Evolutionary conservation across 2,888 invertebrate genomes (phyloP), one percentile per base, ranked within the genome.

Genomic region (Drosophila koepferae): DNA sequence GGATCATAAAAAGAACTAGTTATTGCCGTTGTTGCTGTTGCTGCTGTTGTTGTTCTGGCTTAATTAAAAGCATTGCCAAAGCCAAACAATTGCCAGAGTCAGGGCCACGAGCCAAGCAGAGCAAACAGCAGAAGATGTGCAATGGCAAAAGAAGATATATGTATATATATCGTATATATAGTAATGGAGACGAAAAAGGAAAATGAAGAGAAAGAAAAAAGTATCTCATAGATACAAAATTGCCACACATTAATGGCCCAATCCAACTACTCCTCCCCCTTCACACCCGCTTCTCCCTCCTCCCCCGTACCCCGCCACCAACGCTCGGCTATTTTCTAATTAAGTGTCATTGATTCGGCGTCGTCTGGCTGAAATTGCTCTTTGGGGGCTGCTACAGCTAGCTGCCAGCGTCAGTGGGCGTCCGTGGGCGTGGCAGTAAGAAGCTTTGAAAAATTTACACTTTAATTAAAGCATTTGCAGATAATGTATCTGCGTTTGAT

Each of bases 321-420:
- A 2, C 9, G 23, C 23, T 53, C 65, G 70, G 81, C 81, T 81
- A 75, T 83, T 83, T 86, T 90, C 86, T 80, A 86, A 86, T 86
- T 86, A 86, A 90, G 86, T 90, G 89, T 81, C 90, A 90, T 88
- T 86, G 86, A 88, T 89, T 82, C 70, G 76, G 71, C 76, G 70
- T 68, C 65, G 59, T 59, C 71, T 41, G 28, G 34, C 23, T 44
- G 10, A 20, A 36, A 14, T 43, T 16, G 36, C 46, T 44, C 20
- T 36, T 38, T 10, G 49, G 31, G 53, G 53, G 31, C 38, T 7
- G 34, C 34, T n/a, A 8, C 49, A 49, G 53, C 53, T 18, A 49
- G 53, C 53, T 18, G 55, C 9, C 14, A 36, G 20, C 53, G 31
- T 8, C 38, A 16, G 9, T 14, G 12, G 4, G 12, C 43, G 44